Conservation (phyloP, 2,888 invertebrate species). For the Amphipyra berbera region DNA sequence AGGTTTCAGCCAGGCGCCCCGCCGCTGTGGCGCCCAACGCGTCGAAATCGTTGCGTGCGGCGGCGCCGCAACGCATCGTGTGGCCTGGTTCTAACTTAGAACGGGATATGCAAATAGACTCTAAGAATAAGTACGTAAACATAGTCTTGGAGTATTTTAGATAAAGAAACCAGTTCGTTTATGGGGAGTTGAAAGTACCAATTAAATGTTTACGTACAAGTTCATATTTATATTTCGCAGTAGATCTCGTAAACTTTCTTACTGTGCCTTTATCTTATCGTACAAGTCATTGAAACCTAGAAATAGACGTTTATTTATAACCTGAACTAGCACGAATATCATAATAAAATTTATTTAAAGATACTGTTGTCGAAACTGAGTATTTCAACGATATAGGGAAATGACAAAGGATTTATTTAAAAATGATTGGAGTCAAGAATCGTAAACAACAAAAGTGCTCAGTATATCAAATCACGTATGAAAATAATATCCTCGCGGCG, state of each 20-base stretch:
- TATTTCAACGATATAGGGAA: constrained; percentile 37
- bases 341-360: constrained; percentile 14
- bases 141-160: constrained; percentile 24
- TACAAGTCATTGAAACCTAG: constrained; percentile 5
- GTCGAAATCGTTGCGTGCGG: too few species aligned
- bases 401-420: constrained; percentile 29
- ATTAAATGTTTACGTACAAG: constrained; percentile 21
- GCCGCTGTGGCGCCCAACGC: too few species aligned
- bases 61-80: neutral
- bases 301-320: constrained; percentile 12
- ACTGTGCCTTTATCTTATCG: constrained; percentile 6
- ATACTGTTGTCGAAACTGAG: constrained; percentile 24
- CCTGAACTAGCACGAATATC: constrained; percentile 9
- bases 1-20: too few species aligned
- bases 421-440: constrained; percentile 33
- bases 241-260: constrained; percentile 34
- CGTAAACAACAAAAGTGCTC: constrained; percentile 7
- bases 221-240: constrained; percentile 14
- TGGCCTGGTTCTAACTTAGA: neutral
- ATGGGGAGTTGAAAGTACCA: constrained; percentile 24
- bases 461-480: constrained; percentile 43
- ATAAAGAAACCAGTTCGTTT: constrained; percentile 48
- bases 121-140: constrained; percentile 24
- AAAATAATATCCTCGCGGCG: constrained; percentile 43
- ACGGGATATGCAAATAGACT: constrained; percentile 43